phyloP scores from a whole-genome alignment of 1,140 invertebrate genomes.

The Campodea augens region DNA sequence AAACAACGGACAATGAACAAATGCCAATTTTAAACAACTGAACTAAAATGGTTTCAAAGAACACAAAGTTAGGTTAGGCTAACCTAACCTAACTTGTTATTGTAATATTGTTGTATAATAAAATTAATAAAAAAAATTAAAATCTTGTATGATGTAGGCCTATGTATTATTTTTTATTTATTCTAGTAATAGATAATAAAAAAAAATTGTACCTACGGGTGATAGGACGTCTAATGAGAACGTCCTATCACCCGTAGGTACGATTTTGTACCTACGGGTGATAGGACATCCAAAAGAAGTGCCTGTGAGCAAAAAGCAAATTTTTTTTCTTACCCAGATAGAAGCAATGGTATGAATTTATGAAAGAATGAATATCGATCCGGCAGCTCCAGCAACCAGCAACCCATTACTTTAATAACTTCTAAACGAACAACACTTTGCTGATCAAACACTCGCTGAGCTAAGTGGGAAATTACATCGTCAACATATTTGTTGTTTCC shows the following conservation, averaged over 20 bases:
- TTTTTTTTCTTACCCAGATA: constrained; percentile 34
- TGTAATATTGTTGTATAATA: too few species aligned
- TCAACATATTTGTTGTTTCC: constrained; percentile 39
- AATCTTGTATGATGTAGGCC: constrained; percentile 5
- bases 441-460: constrained; percentile 54
- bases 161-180: background rate
- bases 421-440: constrained; percentile 41
- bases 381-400: constrained; percentile 42
- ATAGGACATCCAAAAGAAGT: too few species aligned
- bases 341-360: constrained; percentile 46
- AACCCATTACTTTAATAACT: constrained; percentile 40
- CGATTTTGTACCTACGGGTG: too few species aligned
- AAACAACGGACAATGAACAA: too few species aligned
- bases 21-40: background rate
- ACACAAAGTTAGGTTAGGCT: background rate
- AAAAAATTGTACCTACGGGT: too few species aligned
- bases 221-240: too few species aligned
- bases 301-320: background rate
- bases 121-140: background rate
- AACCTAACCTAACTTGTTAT: background rate
- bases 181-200: background rate
- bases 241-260: too few species aligned
- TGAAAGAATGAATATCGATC: constrained; percentile 63
- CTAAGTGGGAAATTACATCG: constrained; percentile 39
- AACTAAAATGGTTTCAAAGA: background rate